A percentile compares a stretch with the other conserved stretches of the same genome.
Evolutionary conservation across 1,140 invertebrate species (phyloP).

Genomic region (Drosophila ironensis): DNA sequence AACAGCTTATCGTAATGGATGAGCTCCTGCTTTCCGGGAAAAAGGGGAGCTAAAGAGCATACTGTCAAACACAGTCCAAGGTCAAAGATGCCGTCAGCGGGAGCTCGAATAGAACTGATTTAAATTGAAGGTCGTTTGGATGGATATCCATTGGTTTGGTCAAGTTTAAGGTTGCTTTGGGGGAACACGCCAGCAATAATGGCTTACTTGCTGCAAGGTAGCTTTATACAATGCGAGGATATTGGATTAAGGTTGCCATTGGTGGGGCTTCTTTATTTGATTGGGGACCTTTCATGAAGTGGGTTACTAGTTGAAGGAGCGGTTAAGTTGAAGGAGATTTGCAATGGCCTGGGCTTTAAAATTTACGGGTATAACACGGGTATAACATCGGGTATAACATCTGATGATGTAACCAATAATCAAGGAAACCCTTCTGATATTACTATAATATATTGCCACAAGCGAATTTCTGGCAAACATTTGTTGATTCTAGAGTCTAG

Average conservation of each 20-base stretch:
- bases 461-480: slow-evolving; percentile 14
- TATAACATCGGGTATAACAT: background rate
- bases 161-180: slow-evolving; percentile 51
- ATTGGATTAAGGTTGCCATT: background rate
- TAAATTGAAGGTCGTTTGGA: slow-evolving; percentile 49
- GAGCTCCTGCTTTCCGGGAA: slow-evolving; percentile 24
- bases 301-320: slow-evolving; percentile 3
- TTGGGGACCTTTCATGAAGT: no score
- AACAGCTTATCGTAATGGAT: slow-evolving; percentile 75
- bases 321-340: background rate
- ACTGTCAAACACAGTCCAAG: slow-evolving; percentile 40
- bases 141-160: slow-evolving; percentile 28
- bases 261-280: no score
- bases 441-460: no score
- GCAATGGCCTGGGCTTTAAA: background rate
- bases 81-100: slow-evolving; percentile 32
- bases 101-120: slow-evolving; percentile 45
- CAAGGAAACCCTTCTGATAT: no score
- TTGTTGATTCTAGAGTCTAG: slow-evolving; percentile 65
- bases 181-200: background rate
- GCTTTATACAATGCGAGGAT: background rate
- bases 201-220: background rate
- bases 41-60: slow-evolving; percentile 4
- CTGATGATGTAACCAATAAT: background rate
- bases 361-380: background rate